phyloP scores from a whole-genome alignment of 2,797 vertebrate species.

The Lepus townsendii region DNA sequence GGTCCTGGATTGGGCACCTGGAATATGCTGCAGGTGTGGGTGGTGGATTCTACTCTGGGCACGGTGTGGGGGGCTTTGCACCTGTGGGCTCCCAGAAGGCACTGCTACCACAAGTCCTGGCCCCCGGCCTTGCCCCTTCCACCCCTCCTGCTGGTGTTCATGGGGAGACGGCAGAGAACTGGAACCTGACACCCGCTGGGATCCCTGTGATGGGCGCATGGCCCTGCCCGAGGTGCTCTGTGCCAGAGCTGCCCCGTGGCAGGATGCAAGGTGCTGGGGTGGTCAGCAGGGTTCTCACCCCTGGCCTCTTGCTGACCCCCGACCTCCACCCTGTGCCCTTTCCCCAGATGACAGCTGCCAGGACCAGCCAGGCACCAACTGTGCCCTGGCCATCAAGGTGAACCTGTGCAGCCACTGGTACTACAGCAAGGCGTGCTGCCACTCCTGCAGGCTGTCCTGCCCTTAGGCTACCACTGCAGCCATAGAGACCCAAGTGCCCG shows the following conservation, averaged over 20 bases:
- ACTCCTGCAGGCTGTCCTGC: conserved; percentile 92
- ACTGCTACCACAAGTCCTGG: background rate
- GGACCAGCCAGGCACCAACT: conserved; percentile 97
- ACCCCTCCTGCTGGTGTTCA: no score
- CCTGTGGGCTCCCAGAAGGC: accelerated
- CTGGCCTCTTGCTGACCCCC: background rate
- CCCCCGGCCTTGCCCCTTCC: background rate
- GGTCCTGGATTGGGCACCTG: conserved; percentile 9
- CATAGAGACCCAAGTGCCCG: background rate
- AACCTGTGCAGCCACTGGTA: conserved; percentile 99
- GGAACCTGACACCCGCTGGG: accelerated
- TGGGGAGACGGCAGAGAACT: background rate
- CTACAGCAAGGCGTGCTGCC: conserved; percentile 99
- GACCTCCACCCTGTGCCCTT: accelerated
- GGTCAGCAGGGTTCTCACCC: accelerated
- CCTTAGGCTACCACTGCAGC: conserved; percentile 81
- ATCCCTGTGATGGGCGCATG: accelerated
- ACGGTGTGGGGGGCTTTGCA: accelerated
- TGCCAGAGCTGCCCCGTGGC: background rate
- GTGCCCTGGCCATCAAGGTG: conserved; percentile 97
- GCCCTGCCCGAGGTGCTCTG: background rate
- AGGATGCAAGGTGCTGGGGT: accelerated
- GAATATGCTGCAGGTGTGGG: conserved; percentile 9
- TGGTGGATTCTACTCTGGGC: background rate
- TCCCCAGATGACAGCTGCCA: conserved; percentile 96